phyloP scores from a whole-genome alignment of 2,113 vertebrate species.

The Phodopus roborovskii region DNA sequence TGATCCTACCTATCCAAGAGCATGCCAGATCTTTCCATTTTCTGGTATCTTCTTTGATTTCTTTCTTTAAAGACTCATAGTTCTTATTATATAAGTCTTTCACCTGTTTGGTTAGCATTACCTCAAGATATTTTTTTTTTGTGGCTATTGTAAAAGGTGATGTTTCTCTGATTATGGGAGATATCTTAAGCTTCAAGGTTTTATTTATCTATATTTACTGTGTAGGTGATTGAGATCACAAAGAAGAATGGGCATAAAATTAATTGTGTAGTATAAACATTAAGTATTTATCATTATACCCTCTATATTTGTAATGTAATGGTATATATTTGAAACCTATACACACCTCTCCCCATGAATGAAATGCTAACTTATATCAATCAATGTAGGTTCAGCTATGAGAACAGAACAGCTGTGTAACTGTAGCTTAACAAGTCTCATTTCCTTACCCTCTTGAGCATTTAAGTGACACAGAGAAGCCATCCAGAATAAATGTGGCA shows the following conservation, averaged over 20 bases:
- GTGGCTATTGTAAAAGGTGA: too few relatives aligned
- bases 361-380: neutral
- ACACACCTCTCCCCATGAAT: neutral
- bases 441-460: neutral
- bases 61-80: too few relatives aligned
- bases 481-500: neutral
- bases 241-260: neutral
- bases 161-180: neutral
- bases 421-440: neutral
- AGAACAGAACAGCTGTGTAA: neutral
- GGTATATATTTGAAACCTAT: neutral
- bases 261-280: neutral
- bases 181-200: neutral
- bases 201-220: constrained; percentile 13
- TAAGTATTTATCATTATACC: neutral
- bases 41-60: too few relatives aligned
- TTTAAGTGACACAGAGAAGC: neutral
- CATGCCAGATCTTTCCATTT: too few relatives aligned
- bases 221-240: neutral
- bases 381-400: neutral
- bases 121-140: too few relatives aligned
- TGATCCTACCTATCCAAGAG: too few relatives aligned
- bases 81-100: too few relatives aligned
- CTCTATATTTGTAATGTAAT: neutral
- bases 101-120: too few relatives aligned